Base-by-base conservation (phyloP, 2,113 vertebrate species). In the Hemichromis elongatus region DNA sequence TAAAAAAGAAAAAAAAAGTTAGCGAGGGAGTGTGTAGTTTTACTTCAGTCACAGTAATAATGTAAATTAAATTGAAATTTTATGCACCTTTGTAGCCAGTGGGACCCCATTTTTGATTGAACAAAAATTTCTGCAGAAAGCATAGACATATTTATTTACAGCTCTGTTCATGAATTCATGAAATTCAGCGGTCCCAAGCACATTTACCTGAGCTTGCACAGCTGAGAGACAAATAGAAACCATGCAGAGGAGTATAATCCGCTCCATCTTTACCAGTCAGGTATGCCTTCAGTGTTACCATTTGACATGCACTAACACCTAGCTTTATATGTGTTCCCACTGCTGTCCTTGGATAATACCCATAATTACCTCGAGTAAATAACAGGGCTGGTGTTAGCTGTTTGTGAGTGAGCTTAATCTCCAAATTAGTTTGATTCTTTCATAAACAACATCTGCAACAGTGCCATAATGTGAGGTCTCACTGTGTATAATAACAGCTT, bases 241-340 rank as follows among this genome's bases (percentile, higher is more conserved):
- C 79, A 91, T 4, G 61, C 88, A 93, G 77, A 95, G 63, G 80
- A 94, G 78, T 90, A 93, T 90, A 90, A 92, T 91, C 89, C 81
- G 84, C 84, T 92, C 84, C 91, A 92, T 93, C 79, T 90, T 82
- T 87, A 68, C 87, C 77, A 83, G 89, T 70, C 90, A 85, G 86
- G 54, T 56, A 28, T 35, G 81, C 53, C 83, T 82, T 83, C 84
- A 84, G 77, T 89, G 88, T 87, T 93, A 86, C 86, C 83, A 93
- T 94, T 93, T 89, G 83, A 83, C 90, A 61, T 66, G 80, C 59
- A 66, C 85, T 86, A 88, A 91, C 87, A 55, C 80, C 78, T 35
- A 66, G 86, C 93, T 95, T 94, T 95, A 95, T 95, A 95, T 81
- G 92, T 83, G 90, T 87, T 85, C 90, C 80, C 83, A 82, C 86